phyloP scores from a whole-genome alignment of 2,888 invertebrate species.

The Cyclophora punctaria region DNA sequence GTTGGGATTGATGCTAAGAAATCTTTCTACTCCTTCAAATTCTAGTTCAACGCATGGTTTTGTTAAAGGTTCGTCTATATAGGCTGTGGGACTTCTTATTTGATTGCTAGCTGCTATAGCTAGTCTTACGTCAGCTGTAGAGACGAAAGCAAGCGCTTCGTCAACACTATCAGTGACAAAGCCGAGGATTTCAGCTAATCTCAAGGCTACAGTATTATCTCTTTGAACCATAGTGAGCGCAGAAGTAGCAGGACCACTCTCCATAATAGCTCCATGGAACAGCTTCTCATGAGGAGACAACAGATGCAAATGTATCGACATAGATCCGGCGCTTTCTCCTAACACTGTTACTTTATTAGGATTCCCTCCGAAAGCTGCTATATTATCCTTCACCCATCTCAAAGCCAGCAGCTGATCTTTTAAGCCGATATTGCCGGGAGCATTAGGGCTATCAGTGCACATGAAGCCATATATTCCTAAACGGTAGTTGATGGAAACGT shows the following conservation, averaged over 20 bases:
- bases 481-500: conserved; percentile 32
- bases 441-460: conserved; percentile 25
- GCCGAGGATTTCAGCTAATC: conserved; percentile 5
- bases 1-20: conserved; percentile 4
- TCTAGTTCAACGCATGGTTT: conserved; percentile 14
- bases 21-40: conserved; percentile 5
- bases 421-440: conserved; percentile 33
- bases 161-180: conserved; percentile 8
- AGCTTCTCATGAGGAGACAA: conserved; percentile 22
- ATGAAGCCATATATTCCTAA: conserved; percentile 34
- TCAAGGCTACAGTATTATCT: conserved; percentile 3
- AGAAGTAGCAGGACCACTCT: conserved; percentile 14
- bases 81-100: not conserved
- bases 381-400: conserved; percentile 31
- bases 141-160: conserved; percentile 11
- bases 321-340: conserved; percentile 31
- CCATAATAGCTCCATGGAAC: conserved; percentile 21
- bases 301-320: conserved; percentile 26
- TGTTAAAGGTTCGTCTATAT: conserved; percentile 4
- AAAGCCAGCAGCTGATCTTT: conserved; percentile 32
- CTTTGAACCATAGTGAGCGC: conserved; percentile 2
- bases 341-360: conserved; percentile 24
- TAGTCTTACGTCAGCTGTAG: conserved; percentile 4
- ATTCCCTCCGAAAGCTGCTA: conserved; percentile 34
- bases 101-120: no score